Evolutionary conservation across 2,888 invertebrate genomes (phyloP).

Genomic region (Amiota minor): DNA sequence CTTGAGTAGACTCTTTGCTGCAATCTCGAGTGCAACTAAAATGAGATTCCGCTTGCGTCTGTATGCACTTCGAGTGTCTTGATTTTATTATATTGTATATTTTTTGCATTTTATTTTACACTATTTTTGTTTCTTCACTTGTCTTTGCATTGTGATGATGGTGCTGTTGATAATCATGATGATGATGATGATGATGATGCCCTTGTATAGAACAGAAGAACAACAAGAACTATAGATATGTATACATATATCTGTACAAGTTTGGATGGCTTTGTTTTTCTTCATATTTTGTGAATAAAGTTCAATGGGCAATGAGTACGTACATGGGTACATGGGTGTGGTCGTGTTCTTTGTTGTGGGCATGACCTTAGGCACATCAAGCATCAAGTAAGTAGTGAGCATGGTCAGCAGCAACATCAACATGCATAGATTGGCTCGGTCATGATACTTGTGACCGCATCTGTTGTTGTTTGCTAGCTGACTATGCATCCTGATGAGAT

Average conservation of each 20-base stretch:
- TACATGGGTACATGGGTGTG: too few species aligned
- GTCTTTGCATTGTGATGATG: neutral
- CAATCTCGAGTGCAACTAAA: slow-evolving; percentile 19
- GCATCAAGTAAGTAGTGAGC: too few species aligned
- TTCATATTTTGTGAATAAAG: slow-evolving; percentile 1
- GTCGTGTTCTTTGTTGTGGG: neutral
- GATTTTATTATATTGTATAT: neutral
- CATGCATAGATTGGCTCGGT: neutral
- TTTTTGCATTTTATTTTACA: neutral
- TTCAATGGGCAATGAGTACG: neutral
- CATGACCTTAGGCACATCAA: slow-evolving; percentile 2
- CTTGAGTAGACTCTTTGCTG: neutral
- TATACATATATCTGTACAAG: neutral
- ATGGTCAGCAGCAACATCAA: neutral
- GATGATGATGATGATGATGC: too few species aligned
- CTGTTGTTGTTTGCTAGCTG: neutral
- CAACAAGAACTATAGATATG: neutral
- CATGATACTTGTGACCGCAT: slow-evolving; percentile 10
- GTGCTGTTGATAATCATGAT: too few species aligned
- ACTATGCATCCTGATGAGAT: too few species aligned
- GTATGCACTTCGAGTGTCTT: neutral
- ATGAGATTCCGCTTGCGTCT: slow-evolving; percentile 9
- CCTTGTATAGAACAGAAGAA: neutral
- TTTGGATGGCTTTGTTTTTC: neutral
- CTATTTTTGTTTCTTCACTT: slow-evolving; percentile 8